Conservation (phyloP, 2,113 vertebrate genomes). For the Pollachius pollachius region DNA sequence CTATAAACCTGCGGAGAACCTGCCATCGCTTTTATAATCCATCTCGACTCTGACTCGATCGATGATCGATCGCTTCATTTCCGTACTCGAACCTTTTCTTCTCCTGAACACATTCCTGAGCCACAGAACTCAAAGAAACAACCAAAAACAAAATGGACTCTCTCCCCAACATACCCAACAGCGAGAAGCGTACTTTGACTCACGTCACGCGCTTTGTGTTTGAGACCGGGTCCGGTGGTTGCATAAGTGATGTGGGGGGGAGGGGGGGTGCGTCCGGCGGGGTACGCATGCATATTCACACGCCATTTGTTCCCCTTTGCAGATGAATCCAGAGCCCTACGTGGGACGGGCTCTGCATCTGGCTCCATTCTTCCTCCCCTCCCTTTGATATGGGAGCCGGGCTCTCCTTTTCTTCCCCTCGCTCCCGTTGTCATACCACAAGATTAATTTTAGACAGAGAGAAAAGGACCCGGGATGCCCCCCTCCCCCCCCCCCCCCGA, state of each 20-base stretch:
- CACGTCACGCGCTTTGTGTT: no score
- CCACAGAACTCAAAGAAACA: no score
- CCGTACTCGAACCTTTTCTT: no score
- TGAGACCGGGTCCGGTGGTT: slow-evolving; percentile 20
- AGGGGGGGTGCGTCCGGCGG: no score
- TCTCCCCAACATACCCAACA: no score
- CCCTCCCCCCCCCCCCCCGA: slow-evolving; percentile 14
- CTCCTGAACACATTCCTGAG: no score
- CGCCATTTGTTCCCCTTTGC: slow-evolving; percentile 34
- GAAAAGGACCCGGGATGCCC: slow-evolving; percentile 37
- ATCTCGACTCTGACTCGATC: no score
- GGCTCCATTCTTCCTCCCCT: slow-evolving; percentile 58
- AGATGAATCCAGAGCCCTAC: slow-evolving; percentile 26
- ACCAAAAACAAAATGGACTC: no score
- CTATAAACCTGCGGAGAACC: no score
- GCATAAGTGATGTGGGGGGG: slow-evolving; percentile 40
- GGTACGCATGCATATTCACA: slow-evolving; percentile 55
- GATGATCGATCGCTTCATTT: no score
- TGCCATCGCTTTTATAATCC: no score
- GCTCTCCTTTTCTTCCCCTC: slow-evolving; percentile 52
- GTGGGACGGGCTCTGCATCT: slow-evolving; percentile 52
- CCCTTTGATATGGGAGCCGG: slow-evolving; percentile 61
- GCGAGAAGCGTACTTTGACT: no score
- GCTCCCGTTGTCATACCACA: slow-evolving; percentile 63
- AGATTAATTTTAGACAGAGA: slow-evolving; percentile 56